phyloP scores from a whole-genome alignment of 2,113 vertebrate genomes.

The Hemiprocne comata region DNA sequence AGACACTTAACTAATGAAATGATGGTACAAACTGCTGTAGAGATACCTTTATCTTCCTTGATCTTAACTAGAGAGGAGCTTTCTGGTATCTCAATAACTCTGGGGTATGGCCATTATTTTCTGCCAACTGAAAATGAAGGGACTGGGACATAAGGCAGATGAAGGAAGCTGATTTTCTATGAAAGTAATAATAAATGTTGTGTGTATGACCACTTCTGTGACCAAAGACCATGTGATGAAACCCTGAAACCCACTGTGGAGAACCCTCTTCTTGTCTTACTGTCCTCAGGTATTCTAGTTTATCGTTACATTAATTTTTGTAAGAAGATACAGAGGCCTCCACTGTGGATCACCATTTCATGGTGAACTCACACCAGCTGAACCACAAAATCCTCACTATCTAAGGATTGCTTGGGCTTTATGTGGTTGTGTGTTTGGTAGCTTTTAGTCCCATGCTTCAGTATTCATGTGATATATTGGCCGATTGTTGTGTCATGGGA shows the following conservation, averaged over 20 bases:
- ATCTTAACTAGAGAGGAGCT: not conserved
- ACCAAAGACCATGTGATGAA: not conserved
- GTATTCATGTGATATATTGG: not conserved
- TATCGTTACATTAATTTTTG: not conserved
- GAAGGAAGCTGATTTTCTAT: not conserved
- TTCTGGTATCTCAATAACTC: not conserved
- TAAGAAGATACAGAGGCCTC: not conserved
- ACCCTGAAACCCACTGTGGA: not conserved
- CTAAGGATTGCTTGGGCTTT: not conserved
- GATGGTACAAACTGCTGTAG: not conserved
- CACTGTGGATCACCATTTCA: not conserved
- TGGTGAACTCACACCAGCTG: not conserved
- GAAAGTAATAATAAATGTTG: not conserved
- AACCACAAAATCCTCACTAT: not conserved
- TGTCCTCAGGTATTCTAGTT: not conserved
- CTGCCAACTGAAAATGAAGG: not conserved
- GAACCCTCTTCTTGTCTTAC: not conserved
- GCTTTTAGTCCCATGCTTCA: not conserved
- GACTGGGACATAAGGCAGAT: not conserved
- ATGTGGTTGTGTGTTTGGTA: fast-evolving
- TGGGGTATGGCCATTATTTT: not conserved
- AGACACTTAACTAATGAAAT: not conserved
- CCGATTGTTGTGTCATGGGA: not conserved
- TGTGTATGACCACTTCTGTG: not conserved
- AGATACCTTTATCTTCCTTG: not conserved